Conservation (phyloP, 1,140 invertebrate species). For the Pseudomyrmex dendroicus region DNA sequence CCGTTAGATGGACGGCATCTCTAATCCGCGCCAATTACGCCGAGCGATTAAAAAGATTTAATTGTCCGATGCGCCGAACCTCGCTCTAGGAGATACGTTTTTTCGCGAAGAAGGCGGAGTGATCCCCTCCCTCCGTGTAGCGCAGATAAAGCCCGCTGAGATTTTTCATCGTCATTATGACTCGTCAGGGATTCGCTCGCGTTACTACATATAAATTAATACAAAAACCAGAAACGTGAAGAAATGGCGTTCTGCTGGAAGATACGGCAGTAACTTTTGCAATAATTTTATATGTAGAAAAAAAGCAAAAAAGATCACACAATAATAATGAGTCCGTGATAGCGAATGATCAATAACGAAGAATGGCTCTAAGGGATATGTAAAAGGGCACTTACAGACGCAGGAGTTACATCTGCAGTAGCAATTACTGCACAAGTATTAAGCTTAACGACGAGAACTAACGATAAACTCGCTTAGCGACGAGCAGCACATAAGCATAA, state of each 20-base stretch:
- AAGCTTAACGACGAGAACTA: constrained; percentile 32
- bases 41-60: constrained; percentile 83
- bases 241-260: background rate
- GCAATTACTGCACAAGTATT: constrained; percentile 24
- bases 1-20: constrained; percentile 74
- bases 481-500: background rate
- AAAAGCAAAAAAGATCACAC: background rate
- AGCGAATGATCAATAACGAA: constrained; percentile 7
- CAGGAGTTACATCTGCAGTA: constrained; percentile 22
- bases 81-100: constrained; percentile 44
- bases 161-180: constrained; percentile 51
- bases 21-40: constrained; percentile 82
- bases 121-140: background rate
- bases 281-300: background rate
- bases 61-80: constrained; percentile 76
- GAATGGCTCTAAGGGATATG: constrained; percentile 8
- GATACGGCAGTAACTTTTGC: background rate
- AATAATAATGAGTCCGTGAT: constrained; percentile 26
- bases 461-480: constrained; percentile 47
- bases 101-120: constrained; percentile 27
- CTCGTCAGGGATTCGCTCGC: background rate
- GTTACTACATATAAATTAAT: background rate
- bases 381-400: constrained; percentile 7
- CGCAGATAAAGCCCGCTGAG: background rate
- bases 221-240: constrained; percentile 17